Base-by-base conservation (phyloP, 2,888 invertebrate species). In the Pomacea canaliculata region DNA sequence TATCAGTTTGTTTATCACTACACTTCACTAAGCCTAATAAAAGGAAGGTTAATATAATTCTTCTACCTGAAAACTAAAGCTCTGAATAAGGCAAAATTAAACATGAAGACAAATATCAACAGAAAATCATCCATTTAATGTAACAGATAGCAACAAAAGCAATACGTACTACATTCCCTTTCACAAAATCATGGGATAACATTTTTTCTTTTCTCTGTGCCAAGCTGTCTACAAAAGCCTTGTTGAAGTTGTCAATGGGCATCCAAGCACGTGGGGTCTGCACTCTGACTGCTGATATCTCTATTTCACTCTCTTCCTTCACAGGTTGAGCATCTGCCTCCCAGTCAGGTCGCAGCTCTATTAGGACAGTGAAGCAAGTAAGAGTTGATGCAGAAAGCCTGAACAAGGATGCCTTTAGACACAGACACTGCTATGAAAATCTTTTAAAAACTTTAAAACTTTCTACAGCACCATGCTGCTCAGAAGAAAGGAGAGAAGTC, bases 211-310 rank as follows among this genome's bases (percentile, higher is more conserved):
- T 68, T 27, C 78, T 66, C 13, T 73, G 49, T 67, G 84, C 83
- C 76, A 87, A 80, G 72, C 84, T 27, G 49, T 60, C 69, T 19
- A 74, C 68, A 63, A 69, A 90, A 10, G 83, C 80, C n/a, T 80
- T 79, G 79, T 90, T 90, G 73, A 82, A 81, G 78, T 89, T 84
- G 80, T 90, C 89, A 16, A 90, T 86, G 19, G 89, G 89, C 23
- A 87, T 85, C 88, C 88, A 89, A 49, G 80, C 76, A 23, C 85
- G 83, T 3, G 69, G 60, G 13, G 74, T 74, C 63, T 74, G 74
- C 12, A 60, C 46, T 37, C 60, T 13, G 8, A 74, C 74, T 10
- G 59, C 69, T 13, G 68, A 68, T 9, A 67, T 59, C 69, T 74
- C 74, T 59, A 68, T 69, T 37, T 16, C 23, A 18, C 69, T 63